phyloP scores from a whole-genome alignment of 2,888 invertebrate species.

The Pachymerium ferrugineum region DNA sequence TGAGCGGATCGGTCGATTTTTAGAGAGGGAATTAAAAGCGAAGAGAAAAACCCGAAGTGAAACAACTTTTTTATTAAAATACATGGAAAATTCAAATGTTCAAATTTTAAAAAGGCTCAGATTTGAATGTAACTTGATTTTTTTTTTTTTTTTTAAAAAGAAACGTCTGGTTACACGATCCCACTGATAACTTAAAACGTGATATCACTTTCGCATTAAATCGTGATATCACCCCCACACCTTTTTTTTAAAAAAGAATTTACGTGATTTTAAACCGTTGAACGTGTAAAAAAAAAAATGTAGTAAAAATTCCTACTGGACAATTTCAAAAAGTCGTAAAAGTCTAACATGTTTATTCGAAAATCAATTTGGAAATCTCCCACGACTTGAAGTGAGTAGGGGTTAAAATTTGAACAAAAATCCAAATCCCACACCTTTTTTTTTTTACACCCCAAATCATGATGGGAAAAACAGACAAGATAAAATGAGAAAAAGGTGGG shows the following conservation, averaged over 20 bases:
- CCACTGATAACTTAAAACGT: no score
- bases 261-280: no score
- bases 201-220: not conserved
- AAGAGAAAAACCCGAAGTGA: no score
- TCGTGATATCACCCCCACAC: not conserved
- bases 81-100: not conserved
- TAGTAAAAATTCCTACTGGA: no score
- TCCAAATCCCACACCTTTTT: not conserved
- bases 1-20: not conserved
- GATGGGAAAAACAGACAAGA: not conserved
- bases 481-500: slow-evolving; percentile 3
- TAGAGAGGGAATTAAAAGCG: no score
- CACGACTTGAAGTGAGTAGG: no score
- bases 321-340: not conserved
- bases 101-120: not conserved
- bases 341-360: not conserved
- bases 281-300: no score
- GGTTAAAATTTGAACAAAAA: no score
- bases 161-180: not conserved
- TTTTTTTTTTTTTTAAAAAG: no score
- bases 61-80: no score
- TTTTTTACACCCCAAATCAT: not conserved
- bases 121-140: not conserved
- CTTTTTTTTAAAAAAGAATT: not conserved
- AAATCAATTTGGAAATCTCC: no score